These are phyloP conservation scores for Drusus annulatus DNA, from an alignment of 1,140 invertebrate species.

Conservation along the genomic window DNA sequence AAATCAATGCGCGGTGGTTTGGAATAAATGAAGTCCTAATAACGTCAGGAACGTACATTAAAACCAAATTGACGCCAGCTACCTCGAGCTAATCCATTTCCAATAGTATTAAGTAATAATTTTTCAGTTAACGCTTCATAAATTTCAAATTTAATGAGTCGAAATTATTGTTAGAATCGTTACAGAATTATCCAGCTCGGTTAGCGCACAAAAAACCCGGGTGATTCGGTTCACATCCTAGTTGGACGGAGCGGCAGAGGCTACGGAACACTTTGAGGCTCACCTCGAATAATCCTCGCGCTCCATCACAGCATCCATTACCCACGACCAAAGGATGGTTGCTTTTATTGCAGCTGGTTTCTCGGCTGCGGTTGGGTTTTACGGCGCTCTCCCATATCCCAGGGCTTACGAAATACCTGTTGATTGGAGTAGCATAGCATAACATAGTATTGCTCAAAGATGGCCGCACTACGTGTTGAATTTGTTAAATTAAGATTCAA, in stretches of 20 bases:
- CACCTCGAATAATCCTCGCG: conserved; percentile 57
- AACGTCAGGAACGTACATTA: no score
- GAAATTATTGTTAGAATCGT: conserved; percentile 8
- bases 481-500: no score
- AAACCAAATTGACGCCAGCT: no score
- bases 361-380: conserved; percentile 22
- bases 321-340: conserved; percentile 5
- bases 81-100: not conserved
- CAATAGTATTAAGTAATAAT: not conserved
- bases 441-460: no score
- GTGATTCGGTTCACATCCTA: conserved; percentile 2
- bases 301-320: conserved; percentile 34
- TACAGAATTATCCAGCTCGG: not conserved
- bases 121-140: conserved; percentile 33
- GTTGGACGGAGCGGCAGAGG: not conserved
- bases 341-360: conserved; percentile 40
- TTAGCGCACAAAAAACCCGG: not conserved
- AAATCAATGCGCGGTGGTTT: no score
- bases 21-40: no score
- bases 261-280: conserved; percentile 49
- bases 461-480: no score
- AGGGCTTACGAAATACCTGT: not conserved
- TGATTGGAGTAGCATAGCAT: no score
- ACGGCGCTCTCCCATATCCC: conserved; percentile 13
- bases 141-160: conserved; percentile 34